Base-by-base conservation (phyloP, 2,888 invertebrate genomes). In the Elgonia sp. region DNA sequence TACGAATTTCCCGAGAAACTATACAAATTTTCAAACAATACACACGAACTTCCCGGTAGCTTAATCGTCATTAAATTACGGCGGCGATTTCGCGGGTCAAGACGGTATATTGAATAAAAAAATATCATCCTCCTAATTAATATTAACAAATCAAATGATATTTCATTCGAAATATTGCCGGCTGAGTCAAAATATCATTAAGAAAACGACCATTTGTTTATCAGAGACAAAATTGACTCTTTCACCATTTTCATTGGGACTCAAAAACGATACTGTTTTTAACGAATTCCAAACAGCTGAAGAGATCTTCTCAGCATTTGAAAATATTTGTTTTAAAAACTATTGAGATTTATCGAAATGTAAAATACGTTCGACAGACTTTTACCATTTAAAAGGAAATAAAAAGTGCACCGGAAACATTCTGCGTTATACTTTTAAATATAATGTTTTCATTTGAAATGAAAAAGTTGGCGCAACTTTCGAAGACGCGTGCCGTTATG, bases 31-130 rank as follows among this genome's bases (percentile, higher is more conserved):
- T 65, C 67, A 50, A 50, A 80, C 80, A 80, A 75, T 73, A 73
- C 57, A 79, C 18, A 14, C 57, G 12, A 65, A 79, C 20, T 79
- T 79, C 3, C 21, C n/a, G 21, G 14, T 42, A 67, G 42, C 73
- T 73, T 57, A 70, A 79, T 70, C 46, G 46, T 79, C 65, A 72
- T 79, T 79, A 72, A 79, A 84, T 84, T 84, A 65, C 63, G 10
- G 9, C 65, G 21, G 6, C 14, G 60, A 14, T 55, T 63, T 57
- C 29, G 72, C 62, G 62, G 50, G 50, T 76, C 76, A 70, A 70
- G 62, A 63, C 46, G 29, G 5, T 29, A 29, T 29, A 29, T 29
- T 29, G 29, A 3, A 5, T 5, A 29, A 29, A 29, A n/a, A 29
- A 29, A 5, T 29, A 29, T 29, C 29, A 5, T 29, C 3, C 1